Base-by-base conservation (phyloP, 1,140 invertebrate species). In the Drosophila kanapiae region DNA sequence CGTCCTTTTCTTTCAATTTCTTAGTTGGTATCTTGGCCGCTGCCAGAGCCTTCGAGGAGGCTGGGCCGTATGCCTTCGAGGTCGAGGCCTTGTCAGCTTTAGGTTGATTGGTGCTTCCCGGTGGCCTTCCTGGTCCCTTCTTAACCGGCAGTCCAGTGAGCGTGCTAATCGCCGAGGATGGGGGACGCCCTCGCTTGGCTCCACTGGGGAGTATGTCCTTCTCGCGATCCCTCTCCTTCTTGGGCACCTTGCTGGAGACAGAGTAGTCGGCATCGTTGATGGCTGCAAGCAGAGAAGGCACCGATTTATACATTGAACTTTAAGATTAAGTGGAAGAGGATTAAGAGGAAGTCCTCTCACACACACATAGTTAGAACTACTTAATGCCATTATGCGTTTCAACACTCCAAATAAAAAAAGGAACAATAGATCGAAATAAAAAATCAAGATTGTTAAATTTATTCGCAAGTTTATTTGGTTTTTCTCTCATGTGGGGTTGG, bases 261-360 rank as follows among this genome's bases (percentile, higher is more conserved):
- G 70, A 43, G 47, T 92, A 92, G 56, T 92, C 91, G 4, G 91
- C 71, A 67, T 92, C 91, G 47, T 82, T 92, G 40, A 92, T 92
- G 6, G 91, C 91, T 92, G 59, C 14, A 78, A 86, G 49, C 42
- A 42, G 27, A 75, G 16, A 37, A 56, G 14, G 29, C 16, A 16
- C 11, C 54, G 37, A 49, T n/a, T 29, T 45, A 35, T 37, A 40
- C 8, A 10, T 38, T 33, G 29, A 51, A 37, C 35, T 27, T 13
- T 29, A 33, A 53, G 27, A 29, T 29, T 64, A 38, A 42, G 47
- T 23, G 23, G 23, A 23, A 23, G 23, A 23, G 23, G 23, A 23
- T 23, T 23, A 23, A 23, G 23, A 23, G 23, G 23, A 23, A 23
- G 23, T 23, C 23, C 23, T 23, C 3, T 23, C 23, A 23, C 23